Evolutionary conservation across 2,888 invertebrate species (phyloP).

Genomic region (Pristionchus exspectatus): DNA sequence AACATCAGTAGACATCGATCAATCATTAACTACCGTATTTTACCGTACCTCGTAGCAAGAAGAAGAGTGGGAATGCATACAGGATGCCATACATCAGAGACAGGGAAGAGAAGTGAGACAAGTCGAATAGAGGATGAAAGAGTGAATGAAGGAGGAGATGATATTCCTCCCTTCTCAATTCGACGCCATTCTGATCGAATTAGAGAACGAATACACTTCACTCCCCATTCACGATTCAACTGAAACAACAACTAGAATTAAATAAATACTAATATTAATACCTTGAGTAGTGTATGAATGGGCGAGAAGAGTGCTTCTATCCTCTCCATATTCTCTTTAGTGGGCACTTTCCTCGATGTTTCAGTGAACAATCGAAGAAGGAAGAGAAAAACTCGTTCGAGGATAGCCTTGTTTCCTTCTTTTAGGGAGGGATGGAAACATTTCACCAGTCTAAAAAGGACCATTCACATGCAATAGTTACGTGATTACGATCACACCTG

Average conservation of each 20-base stretch:
- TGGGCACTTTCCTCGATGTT: constrained; percentile 43
- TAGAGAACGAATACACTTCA: constrained; percentile 69
- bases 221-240: constrained; percentile 69
- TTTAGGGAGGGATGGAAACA: constrained; percentile 90
- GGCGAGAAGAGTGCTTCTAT: constrained; percentile 49
- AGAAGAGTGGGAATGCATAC: constrained; percentile 90
- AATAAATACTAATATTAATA: background rate
- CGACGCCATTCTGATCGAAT: constrained; percentile 57
- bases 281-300: constrained; percentile 56
- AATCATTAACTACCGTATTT: background rate
- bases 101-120: constrained; percentile 88
- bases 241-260: constrained; percentile 13
- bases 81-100: constrained; percentile 92
- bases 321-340: background rate
- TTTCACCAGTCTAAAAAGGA: constrained; percentile 86
- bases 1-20: background rate
- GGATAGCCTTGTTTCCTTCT: constrained; percentile 87
- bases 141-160: constrained; percentile 49
- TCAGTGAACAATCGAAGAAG: constrained; percentile 87
- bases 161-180: background rate
- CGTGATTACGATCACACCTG: no score
- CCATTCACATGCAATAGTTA: no score
- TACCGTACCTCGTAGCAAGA: constrained; percentile 83
- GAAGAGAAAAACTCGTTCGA: constrained; percentile 86
- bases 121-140: constrained; percentile 82